Conservation (phyloP, 2,113 vertebrate genomes). For the Serinus canaria region DNA sequence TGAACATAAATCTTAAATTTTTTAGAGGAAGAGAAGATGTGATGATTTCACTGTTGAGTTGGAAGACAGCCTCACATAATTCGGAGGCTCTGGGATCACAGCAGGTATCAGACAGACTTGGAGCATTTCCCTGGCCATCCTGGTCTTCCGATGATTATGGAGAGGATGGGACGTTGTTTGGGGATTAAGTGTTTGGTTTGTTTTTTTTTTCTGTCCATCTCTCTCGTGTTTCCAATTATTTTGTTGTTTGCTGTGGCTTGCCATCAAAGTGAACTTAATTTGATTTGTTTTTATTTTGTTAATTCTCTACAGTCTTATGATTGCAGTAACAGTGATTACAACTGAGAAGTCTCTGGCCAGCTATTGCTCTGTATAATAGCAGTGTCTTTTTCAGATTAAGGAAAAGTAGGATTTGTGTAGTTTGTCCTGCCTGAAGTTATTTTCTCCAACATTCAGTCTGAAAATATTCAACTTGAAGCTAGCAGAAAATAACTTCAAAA, state of each 20-base stretch:
- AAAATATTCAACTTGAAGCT: not conserved
- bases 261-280: not conserved
- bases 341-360: not conserved
- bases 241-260: not conserved
- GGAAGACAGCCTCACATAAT: not conserved
- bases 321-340: constrained; percentile 3
- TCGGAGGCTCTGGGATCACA: not conserved
- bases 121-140: not conserved
- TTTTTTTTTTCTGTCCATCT: not conserved
- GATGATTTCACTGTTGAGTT: not conserved
- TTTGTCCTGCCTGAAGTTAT: not conserved
- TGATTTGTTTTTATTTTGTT: constrained; percentile 25
- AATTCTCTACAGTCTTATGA: not conserved
- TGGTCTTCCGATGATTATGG: not conserved
- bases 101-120: not conserved
- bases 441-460: not conserved
- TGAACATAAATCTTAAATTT: not conserved
- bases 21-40: not conserved
- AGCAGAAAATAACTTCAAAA: not conserved
- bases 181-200: not conserved
- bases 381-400: constrained; percentile 7
- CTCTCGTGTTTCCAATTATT: not conserved
- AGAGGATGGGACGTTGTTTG: not conserved
- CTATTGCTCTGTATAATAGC: not conserved
- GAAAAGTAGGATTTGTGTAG: not conserved